Base-by-base conservation (phyloP, 2,113 vertebrate species). In the Oncorhynchus nerka region DNA sequence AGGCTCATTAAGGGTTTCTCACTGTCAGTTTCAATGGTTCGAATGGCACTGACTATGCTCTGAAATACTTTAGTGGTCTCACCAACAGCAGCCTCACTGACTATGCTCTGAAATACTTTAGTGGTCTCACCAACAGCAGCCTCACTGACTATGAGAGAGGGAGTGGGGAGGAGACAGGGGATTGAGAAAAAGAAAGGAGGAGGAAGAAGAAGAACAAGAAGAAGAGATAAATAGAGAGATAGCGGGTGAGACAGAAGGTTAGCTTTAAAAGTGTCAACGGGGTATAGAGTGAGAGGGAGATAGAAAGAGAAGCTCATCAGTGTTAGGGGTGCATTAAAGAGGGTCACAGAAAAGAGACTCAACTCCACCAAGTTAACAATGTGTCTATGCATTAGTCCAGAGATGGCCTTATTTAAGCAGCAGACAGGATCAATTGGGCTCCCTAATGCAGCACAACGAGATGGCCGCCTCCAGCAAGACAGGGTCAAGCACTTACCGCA, bases 401-500 rank as follows among this genome's bases (percentile, higher is more conserved):
- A 87, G 73, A 82, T 74, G 76, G 74, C 73, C 80, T 88, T 32
- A 85, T 84, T 86, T 82, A 86, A 84, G 78, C 69, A n/a, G 77
- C 24, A 86, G 88, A 85, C 83, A 64, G 79, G 77, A 88, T 88
- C 86, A 88, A 87, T 79, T 84, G 86, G 75, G 57, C 71, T 74
- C 78, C 64, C 75, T 84, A 86, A 85, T 84, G 75, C 81, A 73
- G 57, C 83, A 75, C 77, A 81, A 87, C 22, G 84, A 88, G 81
- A 76, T 32, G 76, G 82, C 68, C 32, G 79, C 80, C 74, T 75
- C 78, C 6, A 68, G 76, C 74, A 66, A 72, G 77, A 74, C 45
- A 34, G 87, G 89, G 85, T 92, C 88, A 88, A 87, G 81, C 83
- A 78, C 89, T 87, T 74, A 73, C 71, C 73, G 66, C 48, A 65